These are phyloP conservation scores for Liopterus haemorrhoidalis DNA, from an alignment of 2,888 invertebrate species.

Conservation along the genomic window DNA sequence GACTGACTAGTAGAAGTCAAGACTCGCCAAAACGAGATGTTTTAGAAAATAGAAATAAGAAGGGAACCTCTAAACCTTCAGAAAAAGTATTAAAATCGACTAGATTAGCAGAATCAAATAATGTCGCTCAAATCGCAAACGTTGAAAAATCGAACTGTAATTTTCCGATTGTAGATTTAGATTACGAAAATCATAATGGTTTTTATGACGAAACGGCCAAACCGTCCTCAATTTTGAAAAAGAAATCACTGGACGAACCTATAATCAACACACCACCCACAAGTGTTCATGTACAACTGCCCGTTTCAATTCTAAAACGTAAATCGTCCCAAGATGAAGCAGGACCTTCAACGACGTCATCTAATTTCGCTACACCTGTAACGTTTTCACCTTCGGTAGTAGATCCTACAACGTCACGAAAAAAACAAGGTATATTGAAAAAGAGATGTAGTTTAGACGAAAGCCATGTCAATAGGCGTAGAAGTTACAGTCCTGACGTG, in stretches of 20 bases:
- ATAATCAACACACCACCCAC: slow-evolving; percentile 31
- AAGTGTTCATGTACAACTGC: slow-evolving; percentile 35
- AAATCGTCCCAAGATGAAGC: slow-evolving; percentile 50
- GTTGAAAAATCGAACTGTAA: slow-evolving; percentile 12
- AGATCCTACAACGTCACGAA: slow-evolving; percentile 56
- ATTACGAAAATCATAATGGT: slow-evolving; percentile 19
- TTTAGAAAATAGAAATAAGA: slow-evolving; percentile 11
- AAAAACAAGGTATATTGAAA: slow-evolving; percentile 74
- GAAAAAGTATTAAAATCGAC: slow-evolving; percentile 20
- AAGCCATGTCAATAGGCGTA: slow-evolving; percentile 61
- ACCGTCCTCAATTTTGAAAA: slow-evolving; percentile 59
- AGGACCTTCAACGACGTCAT: slow-evolving; percentile 38
- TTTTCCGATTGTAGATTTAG: slow-evolving; percentile 5
- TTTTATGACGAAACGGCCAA: slow-evolving; percentile 18
- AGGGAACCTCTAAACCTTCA: slow-evolving; percentile 13
- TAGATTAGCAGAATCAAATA: background rate
- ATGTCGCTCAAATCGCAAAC: background rate
- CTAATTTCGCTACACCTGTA: slow-evolving; percentile 54
- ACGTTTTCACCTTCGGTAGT: slow-evolving; percentile 74
- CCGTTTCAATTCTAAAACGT: slow-evolving; percentile 55
- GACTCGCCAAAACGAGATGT: slow-evolving; percentile 32
- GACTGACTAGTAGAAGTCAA: slow-evolving; percentile 50
- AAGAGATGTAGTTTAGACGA: slow-evolving; percentile 80
- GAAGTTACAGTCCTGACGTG: slow-evolving; percentile 66
- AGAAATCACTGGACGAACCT: slow-evolving; percentile 54